A percentile compares a stretch with the other conserved stretches of the same genome.
Conservation (phyloP, 2,113 vertebrate species). For the Hyperopisus bebe region DNA sequence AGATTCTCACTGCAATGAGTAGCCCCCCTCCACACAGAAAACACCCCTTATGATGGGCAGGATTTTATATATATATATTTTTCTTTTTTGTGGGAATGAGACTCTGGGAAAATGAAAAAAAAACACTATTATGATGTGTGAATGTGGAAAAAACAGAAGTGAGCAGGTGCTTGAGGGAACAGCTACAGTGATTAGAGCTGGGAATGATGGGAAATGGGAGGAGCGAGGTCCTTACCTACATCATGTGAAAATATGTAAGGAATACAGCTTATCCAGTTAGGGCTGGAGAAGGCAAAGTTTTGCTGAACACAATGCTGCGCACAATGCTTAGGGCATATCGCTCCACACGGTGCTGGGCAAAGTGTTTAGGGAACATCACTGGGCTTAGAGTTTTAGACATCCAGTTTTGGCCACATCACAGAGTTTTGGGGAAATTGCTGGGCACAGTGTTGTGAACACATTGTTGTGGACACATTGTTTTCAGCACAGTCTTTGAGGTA, state of each 20-base stretch:
- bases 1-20: not conserved
- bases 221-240: not conserved
- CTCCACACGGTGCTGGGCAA: not conserved
- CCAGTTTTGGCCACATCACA: not conserved
- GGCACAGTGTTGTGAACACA: not conserved
- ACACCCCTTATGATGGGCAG: not conserved
- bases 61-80: not conserved
- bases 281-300: not conserved
- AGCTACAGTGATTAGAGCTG: not conserved
- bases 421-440: not conserved
- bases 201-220: not conserved
- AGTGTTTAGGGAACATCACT: not conserved
- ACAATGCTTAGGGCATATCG: not conserved
- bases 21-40: not conserved
- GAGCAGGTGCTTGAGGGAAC: not conserved
- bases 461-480: not conserved
- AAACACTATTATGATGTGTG: not conserved
- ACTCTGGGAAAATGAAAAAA: not conserved
- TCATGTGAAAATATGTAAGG: not conserved
- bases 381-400: not conserved
- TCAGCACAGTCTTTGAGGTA: not conserved
- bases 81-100: not conserved
- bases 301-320: not conserved
- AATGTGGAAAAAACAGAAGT: constrained; percentile 33
- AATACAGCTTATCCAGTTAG: not conserved